Percentiles rank a stretch among this genome's conserved stretches.
Conservation (phyloP, 2,113 vertebrate genomes). For the Cephalopholis sonnerati region DNA sequence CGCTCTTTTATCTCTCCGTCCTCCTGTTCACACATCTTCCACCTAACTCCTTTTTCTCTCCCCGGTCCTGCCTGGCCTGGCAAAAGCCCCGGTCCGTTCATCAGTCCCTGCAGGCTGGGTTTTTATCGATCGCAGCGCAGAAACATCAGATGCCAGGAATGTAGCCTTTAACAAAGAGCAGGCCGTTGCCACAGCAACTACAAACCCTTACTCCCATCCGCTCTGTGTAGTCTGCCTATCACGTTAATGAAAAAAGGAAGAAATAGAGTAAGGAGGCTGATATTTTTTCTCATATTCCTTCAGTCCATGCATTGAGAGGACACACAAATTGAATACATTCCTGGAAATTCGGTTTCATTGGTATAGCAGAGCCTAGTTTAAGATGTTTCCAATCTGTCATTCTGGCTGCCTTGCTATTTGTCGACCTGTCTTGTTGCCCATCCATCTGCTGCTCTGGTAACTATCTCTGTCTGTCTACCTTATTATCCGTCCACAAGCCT, state of each 20-base stretch:
- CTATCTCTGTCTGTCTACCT: constrained; percentile 74
- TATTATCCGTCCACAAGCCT: constrained; percentile 75
- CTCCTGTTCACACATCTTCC: constrained; percentile 63
- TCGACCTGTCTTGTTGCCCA: constrained; percentile 72
- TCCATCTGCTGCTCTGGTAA: constrained; percentile 74
- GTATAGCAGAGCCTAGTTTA: constrained; percentile 31
- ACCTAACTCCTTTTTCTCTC: constrained; percentile 53
- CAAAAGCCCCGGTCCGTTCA: constrained; percentile 66
- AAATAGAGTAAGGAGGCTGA: constrained; percentile 39
- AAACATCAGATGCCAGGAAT: constrained; percentile 83
- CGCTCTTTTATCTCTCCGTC: constrained; percentile 57
- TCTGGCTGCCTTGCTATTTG: constrained; percentile 68
- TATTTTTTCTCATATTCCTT: constrained; percentile 43
- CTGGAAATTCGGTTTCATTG: constrained; percentile 41
- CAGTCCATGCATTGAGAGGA: constrained; percentile 15
- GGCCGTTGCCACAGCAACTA: constrained; percentile 83
- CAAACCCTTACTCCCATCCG: constrained; percentile 78
- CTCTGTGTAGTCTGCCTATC: constrained; percentile 78
- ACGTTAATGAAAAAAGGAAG: constrained; percentile 74
- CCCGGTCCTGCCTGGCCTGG: constrained; percentile 55
- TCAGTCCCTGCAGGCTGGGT: constrained; percentile 72
- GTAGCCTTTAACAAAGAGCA: constrained; percentile 82
- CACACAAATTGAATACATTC: constrained; percentile 50
- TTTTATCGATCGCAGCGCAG: constrained; percentile 78
- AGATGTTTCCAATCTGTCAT: constrained; percentile 71